Evolutionary conservation across 2,113 vertebrate genomes (phyloP), one percentile per base, ranked within the genome.

Genomic region (Miniopterus natalensis): DNA sequence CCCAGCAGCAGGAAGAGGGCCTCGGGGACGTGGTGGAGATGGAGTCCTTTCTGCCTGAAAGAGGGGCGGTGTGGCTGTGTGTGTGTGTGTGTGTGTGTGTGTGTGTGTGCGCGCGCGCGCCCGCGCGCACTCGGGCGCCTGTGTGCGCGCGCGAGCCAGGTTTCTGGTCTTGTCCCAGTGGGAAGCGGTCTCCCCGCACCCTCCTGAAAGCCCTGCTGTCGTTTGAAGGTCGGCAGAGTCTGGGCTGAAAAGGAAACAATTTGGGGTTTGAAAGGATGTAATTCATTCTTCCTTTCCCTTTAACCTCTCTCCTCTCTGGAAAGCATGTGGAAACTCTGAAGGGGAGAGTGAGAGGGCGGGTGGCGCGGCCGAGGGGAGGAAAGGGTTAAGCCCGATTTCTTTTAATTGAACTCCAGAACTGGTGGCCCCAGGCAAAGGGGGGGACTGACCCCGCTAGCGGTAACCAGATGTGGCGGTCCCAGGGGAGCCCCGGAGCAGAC

Each of bases 401-500:
- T 99, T 99, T 99, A 99, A 99, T 99, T 99, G 99, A 98, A 98
- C 98, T 98, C 98, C 98, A 98, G 98, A 99, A 99, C 99, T 98
- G 98, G 98, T 99, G 99, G 99, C 99, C 99, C 98, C 99, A 98
- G 99, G 99, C 99, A 98, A 98, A 98, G 99, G 99, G 99, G 95
- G 95, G 95, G 98, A 99, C 99, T 99, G 99, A 99, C 99, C 99
- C 99, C 98, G 98, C 98, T 99, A 99, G 99, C 99, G 99, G 99
- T 99, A 99, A 99, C 99, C 99, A 99, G 99, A 99, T 99, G 99
- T 99, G 99, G 98, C 70, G 98, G 98, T 99, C 99, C 99, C 99
- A 96, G 98, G 99, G 99, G 98, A 99, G 97, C 97, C 97, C 97
- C 95, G 36, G 97, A 97, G 98, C 98, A 98, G 98, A 97, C 97